phyloP scores from a whole-genome alignment of 2,888 invertebrate species.

The Ichneumoninae sp. region DNA sequence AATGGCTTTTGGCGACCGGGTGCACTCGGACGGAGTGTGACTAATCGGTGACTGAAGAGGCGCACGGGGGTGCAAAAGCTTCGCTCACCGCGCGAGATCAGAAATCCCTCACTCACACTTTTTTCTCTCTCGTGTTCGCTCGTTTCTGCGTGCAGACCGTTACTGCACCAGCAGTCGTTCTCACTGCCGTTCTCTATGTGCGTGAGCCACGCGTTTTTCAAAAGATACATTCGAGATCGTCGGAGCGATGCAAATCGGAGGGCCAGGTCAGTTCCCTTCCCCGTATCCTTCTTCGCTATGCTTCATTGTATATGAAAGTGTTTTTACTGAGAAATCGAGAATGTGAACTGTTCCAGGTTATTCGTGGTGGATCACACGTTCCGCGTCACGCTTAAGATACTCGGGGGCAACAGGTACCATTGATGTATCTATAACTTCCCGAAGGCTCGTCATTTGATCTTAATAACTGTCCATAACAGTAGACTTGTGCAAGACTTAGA shows the following conservation, averaged over 20 bases:
- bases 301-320: constrained; percentile 53
- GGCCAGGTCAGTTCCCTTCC: constrained; percentile 73
- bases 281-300: constrained; percentile 60
- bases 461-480: not conserved
- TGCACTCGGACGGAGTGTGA: constrained; percentile 69
- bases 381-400: constrained; percentile 21
- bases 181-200: constrained; percentile 11
- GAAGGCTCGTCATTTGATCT: not conserved
- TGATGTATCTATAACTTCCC: constrained; percentile 6
- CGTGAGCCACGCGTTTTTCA: constrained; percentile 70
- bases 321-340: constrained; percentile 61
- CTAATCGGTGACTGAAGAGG: constrained; percentile 72
- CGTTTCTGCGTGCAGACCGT: not conserved
- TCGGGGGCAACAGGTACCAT: constrained; percentile 14
- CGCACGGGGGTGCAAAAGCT: constrained; percentile 66
- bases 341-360: constrained; percentile 64
- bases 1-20: constrained; percentile 66
- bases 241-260: constrained; percentile 79
- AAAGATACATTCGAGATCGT: constrained; percentile 74
- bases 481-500: not conserved
- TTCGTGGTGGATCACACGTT: constrained; percentile 24
- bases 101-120: constrained; percentile 43
- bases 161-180: constrained; percentile 4
- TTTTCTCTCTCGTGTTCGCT: constrained; percentile 1
- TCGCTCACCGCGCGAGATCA: constrained; percentile 48